A percentile compares a stretch with the other conserved stretches of the same genome.
These are phyloP conservation scores for Calypte anna DNA, from an alignment of 2,113 vertebrate genomes.

Conservation along the genomic window DNA sequence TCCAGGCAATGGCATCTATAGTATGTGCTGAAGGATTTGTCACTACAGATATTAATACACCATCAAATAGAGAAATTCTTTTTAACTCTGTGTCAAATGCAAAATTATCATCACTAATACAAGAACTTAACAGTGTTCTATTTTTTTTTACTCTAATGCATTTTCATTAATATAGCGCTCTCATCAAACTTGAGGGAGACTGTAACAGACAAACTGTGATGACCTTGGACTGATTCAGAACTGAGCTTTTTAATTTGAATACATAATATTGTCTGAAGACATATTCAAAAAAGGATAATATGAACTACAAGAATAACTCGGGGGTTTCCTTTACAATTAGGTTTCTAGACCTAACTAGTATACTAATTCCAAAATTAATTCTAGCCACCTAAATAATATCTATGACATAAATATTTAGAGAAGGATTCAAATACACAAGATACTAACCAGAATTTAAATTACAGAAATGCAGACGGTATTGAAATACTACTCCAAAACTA, in stretches of 20 bases:
- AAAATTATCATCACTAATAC: constrained; percentile 59
- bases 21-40: constrained; percentile 56
- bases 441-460: neutral
- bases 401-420: neutral
- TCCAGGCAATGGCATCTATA: constrained; percentile 63
- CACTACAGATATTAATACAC: constrained; percentile 53
- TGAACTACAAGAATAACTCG: neutral
- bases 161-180: constrained; percentile 15
- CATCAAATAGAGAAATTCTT: constrained; percentile 63
- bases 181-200: constrained; percentile 45
- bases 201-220: constrained; percentile 28
- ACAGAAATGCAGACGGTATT: neutral
- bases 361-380: neutral
- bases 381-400: neutral
- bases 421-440: neutral
- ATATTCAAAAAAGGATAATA: neutral
- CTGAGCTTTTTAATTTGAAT: constrained; percentile 24
- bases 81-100: constrained; percentile 58
- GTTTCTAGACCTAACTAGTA: neutral
- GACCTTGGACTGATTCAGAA: constrained; percentile 48
- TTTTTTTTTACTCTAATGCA: constrained; percentile 1
- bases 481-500: neutral
- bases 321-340: neutral
- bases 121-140: constrained; percentile 11
- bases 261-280: constrained; percentile 22